A percentile compares a stretch with the other conserved stretches of the same genome.
Conservation (phyloP, 2,797 vertebrate species). For the Chiroxiphia lanceolata region DNA sequence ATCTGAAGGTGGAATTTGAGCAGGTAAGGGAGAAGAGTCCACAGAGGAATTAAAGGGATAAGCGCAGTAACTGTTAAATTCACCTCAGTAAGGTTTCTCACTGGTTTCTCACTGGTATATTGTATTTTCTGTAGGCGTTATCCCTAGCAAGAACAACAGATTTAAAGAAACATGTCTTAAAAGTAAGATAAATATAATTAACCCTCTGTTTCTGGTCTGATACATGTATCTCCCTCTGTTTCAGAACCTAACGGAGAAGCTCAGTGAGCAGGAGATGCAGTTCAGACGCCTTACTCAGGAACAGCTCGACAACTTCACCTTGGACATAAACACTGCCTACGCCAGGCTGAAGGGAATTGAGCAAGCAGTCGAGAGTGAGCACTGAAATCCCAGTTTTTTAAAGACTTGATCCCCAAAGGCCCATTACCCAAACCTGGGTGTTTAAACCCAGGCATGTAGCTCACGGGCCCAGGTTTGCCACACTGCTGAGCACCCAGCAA, state of each 20-base stretch:
- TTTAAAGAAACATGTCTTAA: neutral
- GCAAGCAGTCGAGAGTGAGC: conserved; percentile 94
- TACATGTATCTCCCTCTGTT: neutral
- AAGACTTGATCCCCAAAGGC: accelerated
- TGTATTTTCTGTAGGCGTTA: neutral
- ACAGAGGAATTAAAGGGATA: accelerated
- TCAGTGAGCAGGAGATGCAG: conserved; percentile 88
- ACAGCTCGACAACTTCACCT: conserved; percentile 92
- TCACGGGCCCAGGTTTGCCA: accelerated
- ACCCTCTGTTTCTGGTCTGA: neutral
- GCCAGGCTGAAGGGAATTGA: conserved; percentile 92
- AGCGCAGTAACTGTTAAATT: neutral
- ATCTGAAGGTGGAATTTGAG: conserved; percentile 86
- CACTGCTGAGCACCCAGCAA: neutral
- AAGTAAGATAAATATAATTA: neutral
- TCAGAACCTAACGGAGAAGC: conserved; percentile 85
- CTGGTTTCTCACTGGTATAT: neutral
- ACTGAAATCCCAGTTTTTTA: neutral
- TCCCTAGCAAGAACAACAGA: neutral
- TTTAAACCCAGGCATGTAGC: accelerated
- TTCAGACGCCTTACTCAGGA: conserved; percentile 90
- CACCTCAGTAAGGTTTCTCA: neutral
- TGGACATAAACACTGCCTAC: conserved; percentile 94
- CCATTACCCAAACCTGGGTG: accelerated
- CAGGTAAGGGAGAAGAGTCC: conserved; percentile 76